Base-by-base conservation (phyloP, 2,797 vertebrate genomes). In the Anas flavirostris region DNA sequence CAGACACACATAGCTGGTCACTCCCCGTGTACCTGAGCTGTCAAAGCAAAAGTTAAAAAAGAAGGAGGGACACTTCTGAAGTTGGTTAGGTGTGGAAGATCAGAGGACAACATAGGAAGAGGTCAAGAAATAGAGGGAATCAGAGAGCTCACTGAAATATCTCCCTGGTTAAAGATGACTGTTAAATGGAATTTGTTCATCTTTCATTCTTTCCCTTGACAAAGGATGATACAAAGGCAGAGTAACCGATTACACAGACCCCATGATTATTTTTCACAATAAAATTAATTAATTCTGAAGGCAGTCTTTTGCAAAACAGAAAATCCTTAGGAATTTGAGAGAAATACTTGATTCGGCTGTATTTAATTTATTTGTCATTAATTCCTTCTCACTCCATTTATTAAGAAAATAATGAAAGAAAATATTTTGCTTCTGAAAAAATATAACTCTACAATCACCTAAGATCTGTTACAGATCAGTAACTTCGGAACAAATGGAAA, bases 51-150 rank as follows among this genome's bases (percentile, higher is more conserved):
- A 79, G 25, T 18, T 12, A 16, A 41, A 44, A 46, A 48, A 46
- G 46, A 31, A 50, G 56, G 22, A 60, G 26, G 48, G 68, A 60
- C 56, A 44, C 7, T 72, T 95, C 72, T 94, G 60, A 86, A 68
- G 44, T 46, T 88, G 41, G 33, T 70, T 72, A 67, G 44, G 21
- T 64, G 29, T 62, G 55, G 68, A 88, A 85, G 60, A 90, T 48
- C 52, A 82, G 77, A 70, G 69, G 63, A 78, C 62, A 82, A n/a
- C 90, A 90, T 69, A 91, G 62, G 70, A 92, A 59, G 39, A 75
- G 18, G 72, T 87, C 37, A 93, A 82, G 69, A 86, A 84, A 41
- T 64, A 18, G 31, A 69, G n/a, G 62, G 64, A 91, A 85, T 33
- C 12, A 59, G 33, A 85, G 55, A 74, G 74, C 72, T 84, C 29